These are phyloP conservation scores for Cathartes aura DNA, from an alignment of 2,113 vertebrate genomes.

Conservation along the genomic window DNA sequence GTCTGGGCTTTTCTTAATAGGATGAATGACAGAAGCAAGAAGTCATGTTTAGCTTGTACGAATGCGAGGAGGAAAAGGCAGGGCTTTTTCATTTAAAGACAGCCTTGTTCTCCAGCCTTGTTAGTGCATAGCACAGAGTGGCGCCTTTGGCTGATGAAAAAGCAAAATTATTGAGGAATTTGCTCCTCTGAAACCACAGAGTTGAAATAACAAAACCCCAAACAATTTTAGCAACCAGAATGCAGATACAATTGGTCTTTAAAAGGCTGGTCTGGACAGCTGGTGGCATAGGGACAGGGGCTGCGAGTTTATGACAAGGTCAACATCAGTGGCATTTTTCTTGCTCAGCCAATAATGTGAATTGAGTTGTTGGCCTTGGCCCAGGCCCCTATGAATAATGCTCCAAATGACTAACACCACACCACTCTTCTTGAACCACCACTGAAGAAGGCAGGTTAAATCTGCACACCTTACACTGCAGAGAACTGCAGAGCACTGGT, in stretches of 20 bases:
- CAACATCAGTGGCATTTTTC: background rate
- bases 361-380: background rate
- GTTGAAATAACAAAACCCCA: background rate
- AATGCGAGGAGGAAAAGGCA: background rate
- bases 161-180: background rate
- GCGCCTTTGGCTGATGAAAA: background rate
- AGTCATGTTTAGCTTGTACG: background rate
- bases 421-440: background rate
- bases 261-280: background rate
- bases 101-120: background rate
- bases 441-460: background rate
- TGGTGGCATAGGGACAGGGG: background rate
- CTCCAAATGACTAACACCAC: background rate
- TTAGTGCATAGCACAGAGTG: background rate
- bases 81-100: background rate
- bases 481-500: background rate
- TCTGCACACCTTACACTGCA: background rate
- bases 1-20: slow-evolving; percentile 8
- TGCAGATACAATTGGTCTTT: background rate
- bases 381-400: background rate
- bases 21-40: slow-evolving; percentile 38
- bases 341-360: background rate
- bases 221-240: background rate
- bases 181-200: background rate
- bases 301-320: background rate